phyloP scores from a whole-genome alignment of 2,797 vertebrate genomes.

The Sebastes trivittatus region DNA sequence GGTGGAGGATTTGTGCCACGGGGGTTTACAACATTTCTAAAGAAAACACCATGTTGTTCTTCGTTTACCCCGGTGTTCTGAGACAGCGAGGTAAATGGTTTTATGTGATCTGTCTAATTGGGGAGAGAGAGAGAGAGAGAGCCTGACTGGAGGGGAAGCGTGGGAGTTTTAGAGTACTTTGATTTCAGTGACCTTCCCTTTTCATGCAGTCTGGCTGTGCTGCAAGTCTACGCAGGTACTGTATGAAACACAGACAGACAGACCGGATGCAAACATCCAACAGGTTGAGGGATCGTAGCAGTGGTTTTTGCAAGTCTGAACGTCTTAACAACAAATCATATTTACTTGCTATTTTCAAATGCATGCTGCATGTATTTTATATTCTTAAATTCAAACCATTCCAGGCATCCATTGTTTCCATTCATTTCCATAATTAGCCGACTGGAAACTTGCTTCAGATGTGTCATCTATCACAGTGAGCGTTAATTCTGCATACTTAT shows the following conservation, averaged over 20 bases:
- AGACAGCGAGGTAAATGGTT: conserved; percentile 50
- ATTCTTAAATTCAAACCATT: neutral
- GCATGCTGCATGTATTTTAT: neutral
- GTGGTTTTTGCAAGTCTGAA: neutral
- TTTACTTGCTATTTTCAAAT: neutral
- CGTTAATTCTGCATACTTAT: neutral
- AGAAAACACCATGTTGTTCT: conserved; percentile 42
- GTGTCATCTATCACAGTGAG: neutral
- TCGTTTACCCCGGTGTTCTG: conserved; percentile 46
- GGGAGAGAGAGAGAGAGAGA: conserved; percentile 37
- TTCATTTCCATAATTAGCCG: neutral
- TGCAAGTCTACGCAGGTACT: conserved; percentile 49
- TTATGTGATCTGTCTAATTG: conserved; percentile 61
- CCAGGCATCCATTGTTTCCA: neutral
- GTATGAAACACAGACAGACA: conserved; percentile 16
- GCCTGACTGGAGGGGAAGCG: conserved; percentile 42
- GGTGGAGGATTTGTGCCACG: conserved; percentile 59
- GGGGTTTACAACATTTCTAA: conserved; percentile 55
- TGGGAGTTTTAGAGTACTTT: conserved; percentile 64
- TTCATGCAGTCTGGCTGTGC: conserved; percentile 51
- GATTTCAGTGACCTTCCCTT: conserved; percentile 64
- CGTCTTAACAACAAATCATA: neutral
- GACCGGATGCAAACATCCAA: neutral
- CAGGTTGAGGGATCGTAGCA: neutral
- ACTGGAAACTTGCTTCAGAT: neutral